Evolutionary conservation across 2,797 vertebrate species (phyloP).

Genomic region (Acanthurus leucopareius): DNA sequence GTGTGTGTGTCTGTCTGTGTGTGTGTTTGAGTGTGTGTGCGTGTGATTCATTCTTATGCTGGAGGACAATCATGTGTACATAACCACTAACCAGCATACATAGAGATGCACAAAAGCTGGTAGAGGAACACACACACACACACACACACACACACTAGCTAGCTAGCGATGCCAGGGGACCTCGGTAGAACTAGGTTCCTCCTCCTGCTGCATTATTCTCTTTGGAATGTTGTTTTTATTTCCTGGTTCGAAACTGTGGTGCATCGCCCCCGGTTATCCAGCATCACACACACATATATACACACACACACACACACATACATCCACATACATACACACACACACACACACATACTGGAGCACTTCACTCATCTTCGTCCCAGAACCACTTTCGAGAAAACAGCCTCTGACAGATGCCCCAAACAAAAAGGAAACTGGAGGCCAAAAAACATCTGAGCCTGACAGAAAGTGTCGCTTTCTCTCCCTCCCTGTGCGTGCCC

Average conservation of each 20-base stretch:
- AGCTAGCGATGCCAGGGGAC: slow-evolving; percentile 70
- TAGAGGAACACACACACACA: slow-evolving; percentile 18
- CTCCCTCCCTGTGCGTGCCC: slow-evolving; percentile 4
- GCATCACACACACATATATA: slow-evolving; percentile 7
- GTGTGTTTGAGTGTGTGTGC: slow-evolving; percentile 31
- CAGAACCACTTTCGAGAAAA: slow-evolving; percentile 76
- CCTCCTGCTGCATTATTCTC: slow-evolving; percentile 84
- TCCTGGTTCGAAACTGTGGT: slow-evolving; percentile 70
- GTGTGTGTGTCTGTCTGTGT: slow-evolving; percentile 20
- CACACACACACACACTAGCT: slow-evolving; percentile 34
- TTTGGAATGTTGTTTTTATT: slow-evolving; percentile 83
- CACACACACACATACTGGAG: neutral
- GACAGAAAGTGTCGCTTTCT: slow-evolving; percentile 37
- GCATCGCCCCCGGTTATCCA: slow-evolving; percentile 66
- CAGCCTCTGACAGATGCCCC: slow-evolving; percentile 75
- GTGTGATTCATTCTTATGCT: slow-evolving; percentile 65
- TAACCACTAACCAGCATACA: slow-evolving; percentile 66
- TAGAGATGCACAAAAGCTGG: slow-evolving; percentile 56
- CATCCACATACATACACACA: neutral
- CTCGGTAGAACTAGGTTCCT: slow-evolving; percentile 72
- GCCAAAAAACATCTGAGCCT: slow-evolving; percentile 57
- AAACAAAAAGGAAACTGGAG: slow-evolving; percentile 63
- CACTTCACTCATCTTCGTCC: slow-evolving; percentile 61
- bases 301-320: neutral
- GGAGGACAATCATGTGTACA: slow-evolving; percentile 74